These are phyloP conservation scores for Halocaridina rubra DNA, from an alignment of 2,888 invertebrate genomes.

Conservation along the genomic window DNA sequence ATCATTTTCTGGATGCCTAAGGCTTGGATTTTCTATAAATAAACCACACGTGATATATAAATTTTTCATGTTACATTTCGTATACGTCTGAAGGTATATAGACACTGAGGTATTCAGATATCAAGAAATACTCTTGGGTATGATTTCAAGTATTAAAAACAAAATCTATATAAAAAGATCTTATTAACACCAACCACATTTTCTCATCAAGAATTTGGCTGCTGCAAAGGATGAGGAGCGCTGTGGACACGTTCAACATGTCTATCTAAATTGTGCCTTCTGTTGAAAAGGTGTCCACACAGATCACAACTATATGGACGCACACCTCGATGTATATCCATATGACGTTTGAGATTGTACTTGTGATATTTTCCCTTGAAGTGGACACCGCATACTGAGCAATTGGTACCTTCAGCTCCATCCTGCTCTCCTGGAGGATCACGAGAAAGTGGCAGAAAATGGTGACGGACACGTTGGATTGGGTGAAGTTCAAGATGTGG, in stretches of 20 bases:
- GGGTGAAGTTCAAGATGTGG: neutral
- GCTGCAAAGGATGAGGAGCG: neutral
- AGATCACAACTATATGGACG: conserved; percentile 50
- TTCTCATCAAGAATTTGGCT: neutral
- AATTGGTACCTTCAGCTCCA: conserved; percentile 30
- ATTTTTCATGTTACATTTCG: too few species aligned
- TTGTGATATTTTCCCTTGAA: conserved; percentile 61
- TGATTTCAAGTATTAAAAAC: too few species aligned
- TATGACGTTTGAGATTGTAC: conserved; percentile 60
- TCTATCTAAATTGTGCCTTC: conserved; percentile 48
- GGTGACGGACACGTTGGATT: too few species aligned
- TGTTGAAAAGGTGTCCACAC: conserved; percentile 54
- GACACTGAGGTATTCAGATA: too few species aligned
- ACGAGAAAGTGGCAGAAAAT: neutral
- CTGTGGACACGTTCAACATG: conserved; percentile 56
- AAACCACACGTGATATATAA: too few species aligned
- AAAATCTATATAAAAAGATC: too few species aligned
- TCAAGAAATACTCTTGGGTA: too few species aligned
- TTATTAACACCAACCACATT: too few species aligned
- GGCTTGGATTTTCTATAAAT: too few species aligned
- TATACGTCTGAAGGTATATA: too few species aligned
- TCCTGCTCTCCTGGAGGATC: too few species aligned
- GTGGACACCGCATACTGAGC: conserved; percentile 57
- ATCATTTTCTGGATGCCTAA: too few species aligned
- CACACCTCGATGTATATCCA: conserved; percentile 54